phyloP scores from a whole-genome alignment of 2,888 invertebrate genomes.

The Acronicta leporina region DNA sequence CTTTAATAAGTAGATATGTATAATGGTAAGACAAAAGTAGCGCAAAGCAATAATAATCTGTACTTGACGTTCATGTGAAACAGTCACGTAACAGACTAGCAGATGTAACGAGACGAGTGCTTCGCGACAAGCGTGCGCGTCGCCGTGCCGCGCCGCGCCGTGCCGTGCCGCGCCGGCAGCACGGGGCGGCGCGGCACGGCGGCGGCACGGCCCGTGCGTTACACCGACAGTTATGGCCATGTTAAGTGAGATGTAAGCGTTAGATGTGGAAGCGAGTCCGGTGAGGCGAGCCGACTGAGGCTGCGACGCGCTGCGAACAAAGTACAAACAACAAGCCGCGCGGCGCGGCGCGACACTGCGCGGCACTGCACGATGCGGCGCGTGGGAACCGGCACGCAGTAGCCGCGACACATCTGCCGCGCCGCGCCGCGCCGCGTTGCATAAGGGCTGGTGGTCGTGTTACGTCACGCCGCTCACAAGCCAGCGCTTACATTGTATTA shows the following conservation, averaged over 20 bases:
- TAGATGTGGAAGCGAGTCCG: slow-evolving; percentile 38
- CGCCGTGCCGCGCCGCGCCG: background rate
- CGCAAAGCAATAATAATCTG: background rate
- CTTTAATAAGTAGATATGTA: too few relatives aligned
- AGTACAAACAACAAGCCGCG: slow-evolving; percentile 12
- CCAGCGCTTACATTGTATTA: background rate
- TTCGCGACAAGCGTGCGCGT: background rate
- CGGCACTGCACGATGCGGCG: slow-evolving; percentile 4
- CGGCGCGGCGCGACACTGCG: slow-evolving; percentile 6
- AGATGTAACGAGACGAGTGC: background rate
- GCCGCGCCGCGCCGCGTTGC: background rate
- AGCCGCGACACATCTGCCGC: background rate
- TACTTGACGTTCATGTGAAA: background rate
- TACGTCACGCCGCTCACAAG: background rate
- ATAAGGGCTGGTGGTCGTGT: background rate
- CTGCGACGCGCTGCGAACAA: slow-evolving; percentile 43
- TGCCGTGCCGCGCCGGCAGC: background rate
- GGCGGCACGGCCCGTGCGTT: background rate
- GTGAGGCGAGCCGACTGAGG: slow-evolving; percentile 33
- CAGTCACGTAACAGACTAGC: background rate
- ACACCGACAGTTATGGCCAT: slow-evolving; percentile 2
- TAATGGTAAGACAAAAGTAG: background rate
- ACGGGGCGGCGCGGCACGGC: background rate
- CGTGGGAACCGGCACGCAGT: background rate
- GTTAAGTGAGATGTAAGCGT: slow-evolving; percentile 44